Percentiles rank a stretch among this genome's conserved stretches.
Conservation (phyloP, 1,140 invertebrate genomes). For the Pseudoatta argentina region DNA sequence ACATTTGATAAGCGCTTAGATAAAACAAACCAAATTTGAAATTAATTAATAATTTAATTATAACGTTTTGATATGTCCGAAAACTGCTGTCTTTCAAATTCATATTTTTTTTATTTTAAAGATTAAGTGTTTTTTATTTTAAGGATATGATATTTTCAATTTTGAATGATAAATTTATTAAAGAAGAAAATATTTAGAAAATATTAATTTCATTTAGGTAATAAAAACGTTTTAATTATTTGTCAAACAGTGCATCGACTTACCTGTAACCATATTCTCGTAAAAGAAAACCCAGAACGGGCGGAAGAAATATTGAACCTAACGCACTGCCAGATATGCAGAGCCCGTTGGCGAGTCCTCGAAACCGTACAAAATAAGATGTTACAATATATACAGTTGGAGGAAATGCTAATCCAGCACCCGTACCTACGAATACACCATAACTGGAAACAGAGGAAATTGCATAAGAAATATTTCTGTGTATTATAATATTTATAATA, state of each 20-base stretch:
- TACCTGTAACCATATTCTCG: slow-evolving; percentile 92
- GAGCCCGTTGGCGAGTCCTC: slow-evolving; percentile 95
- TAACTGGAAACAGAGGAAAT: slow-evolving; percentile 88
- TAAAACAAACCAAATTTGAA: background rate
- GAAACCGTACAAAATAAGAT: slow-evolving; percentile 93
- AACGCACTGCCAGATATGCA: slow-evolving; percentile 96
- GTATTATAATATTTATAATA: slow-evolving; percentile 24
- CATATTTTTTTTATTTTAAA: background rate
- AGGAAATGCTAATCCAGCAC: slow-evolving; percentile 93
- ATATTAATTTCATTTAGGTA: too few relatives aligned
- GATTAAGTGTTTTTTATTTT: background rate
- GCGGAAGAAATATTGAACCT: slow-evolving; percentile 93
- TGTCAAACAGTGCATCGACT: slow-evolving; percentile 20
- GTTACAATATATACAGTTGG: slow-evolving; percentile 97
- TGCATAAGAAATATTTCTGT: slow-evolving; percentile 18
- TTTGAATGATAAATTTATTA: background rate
- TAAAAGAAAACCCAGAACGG: slow-evolving; percentile 90
- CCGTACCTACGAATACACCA: slow-evolving; percentile 92
- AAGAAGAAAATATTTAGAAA: background rate
- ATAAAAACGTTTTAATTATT: background rate
- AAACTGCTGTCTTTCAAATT: background rate
- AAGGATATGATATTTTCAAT: background rate
- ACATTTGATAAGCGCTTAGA: background rate
- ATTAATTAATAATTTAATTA: background rate
- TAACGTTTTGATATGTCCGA: background rate